Conservation (phyloP, 2,113 vertebrate species). For the Cephalopholis sonnerati region DNA sequence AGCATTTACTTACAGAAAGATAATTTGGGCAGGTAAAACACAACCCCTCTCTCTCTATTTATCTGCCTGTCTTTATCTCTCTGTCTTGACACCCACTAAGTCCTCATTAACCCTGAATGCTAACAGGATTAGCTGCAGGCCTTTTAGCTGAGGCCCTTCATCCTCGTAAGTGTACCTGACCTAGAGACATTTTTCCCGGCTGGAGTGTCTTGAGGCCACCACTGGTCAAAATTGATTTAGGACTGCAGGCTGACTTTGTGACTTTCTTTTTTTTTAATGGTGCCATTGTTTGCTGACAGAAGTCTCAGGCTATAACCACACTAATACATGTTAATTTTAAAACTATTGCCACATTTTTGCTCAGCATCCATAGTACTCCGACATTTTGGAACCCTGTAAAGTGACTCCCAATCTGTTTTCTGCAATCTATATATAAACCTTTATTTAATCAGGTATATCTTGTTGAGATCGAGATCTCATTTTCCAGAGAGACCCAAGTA, state of each 20-base stretch:
- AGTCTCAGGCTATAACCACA: too few species aligned
- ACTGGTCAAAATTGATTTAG: neutral
- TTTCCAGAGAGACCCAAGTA: too few species aligned
- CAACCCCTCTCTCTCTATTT: slow-evolving; percentile 3
- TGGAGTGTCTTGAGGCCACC: neutral
- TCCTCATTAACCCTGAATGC: slow-evolving; percentile 73
- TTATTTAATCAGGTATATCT: too few species aligned
- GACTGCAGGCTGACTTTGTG: neutral
- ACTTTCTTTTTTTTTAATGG: neutral
- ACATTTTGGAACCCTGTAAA: too few species aligned
- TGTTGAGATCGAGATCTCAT: too few species aligned
- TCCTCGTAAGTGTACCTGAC: neutral
- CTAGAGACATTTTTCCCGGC: too few species aligned
- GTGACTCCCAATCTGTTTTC: too few species aligned
- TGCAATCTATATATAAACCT: too few species aligned
- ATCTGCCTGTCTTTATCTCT: slow-evolving; percentile 29
- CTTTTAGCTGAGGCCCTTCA: slow-evolving; percentile 7
- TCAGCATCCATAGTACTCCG: too few species aligned
- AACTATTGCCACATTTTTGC: too few species aligned
- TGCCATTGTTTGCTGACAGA: neutral
- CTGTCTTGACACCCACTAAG: slow-evolving; percentile 52
- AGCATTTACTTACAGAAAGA: neutral
- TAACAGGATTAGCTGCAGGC: slow-evolving; percentile 74
- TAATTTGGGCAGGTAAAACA: neutral
- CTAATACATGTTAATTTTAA: too few species aligned